Percentiles rank a stretch among this genome's conserved stretches.
phyloP scores from a whole-genome alignment of 2,888 invertebrate genomes.

The Willowsia nigromaculata region DNA sequence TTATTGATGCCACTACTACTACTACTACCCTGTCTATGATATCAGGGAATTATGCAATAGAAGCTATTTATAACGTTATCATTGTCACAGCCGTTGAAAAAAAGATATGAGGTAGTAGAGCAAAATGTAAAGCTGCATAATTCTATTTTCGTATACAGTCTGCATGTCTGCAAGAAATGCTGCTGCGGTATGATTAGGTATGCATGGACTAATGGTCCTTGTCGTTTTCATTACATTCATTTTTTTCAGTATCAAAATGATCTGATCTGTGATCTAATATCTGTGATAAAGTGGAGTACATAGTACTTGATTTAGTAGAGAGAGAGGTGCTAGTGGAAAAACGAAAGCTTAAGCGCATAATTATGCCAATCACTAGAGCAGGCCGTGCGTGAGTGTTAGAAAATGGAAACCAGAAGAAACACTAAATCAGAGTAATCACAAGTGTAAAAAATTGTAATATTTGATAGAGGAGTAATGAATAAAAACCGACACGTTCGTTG shows the following conservation, averaged over 20 bases:
- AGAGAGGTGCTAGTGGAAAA: not conserved
- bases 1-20: not conserved
- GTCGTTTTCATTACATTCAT: no score
- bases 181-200: not conserved
- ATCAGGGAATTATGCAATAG: not conserved
- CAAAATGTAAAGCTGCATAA: not conserved
- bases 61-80: not conserved
- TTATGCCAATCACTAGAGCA: not conserved
- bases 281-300: no score
- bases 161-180: no score
- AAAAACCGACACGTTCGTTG: slow-evolving; percentile 3
- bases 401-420: not conserved
- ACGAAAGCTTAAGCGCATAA: not conserved
- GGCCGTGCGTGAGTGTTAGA: not conserved
- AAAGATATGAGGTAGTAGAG: not conserved
- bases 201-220: no score
- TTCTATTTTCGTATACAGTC: no score
- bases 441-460: not conserved
- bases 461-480: not conserved
- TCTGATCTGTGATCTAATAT: no score
- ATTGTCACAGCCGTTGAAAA: not conserved
- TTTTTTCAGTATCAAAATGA: no score
- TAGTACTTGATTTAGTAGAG: not conserved
- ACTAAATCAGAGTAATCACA: not conserved
- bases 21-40: not conserved